These are phyloP conservation scores for Diadema setosum DNA, from an alignment of 35 echinoderm and acorn worm species.

Conservation along the genomic window DNA sequence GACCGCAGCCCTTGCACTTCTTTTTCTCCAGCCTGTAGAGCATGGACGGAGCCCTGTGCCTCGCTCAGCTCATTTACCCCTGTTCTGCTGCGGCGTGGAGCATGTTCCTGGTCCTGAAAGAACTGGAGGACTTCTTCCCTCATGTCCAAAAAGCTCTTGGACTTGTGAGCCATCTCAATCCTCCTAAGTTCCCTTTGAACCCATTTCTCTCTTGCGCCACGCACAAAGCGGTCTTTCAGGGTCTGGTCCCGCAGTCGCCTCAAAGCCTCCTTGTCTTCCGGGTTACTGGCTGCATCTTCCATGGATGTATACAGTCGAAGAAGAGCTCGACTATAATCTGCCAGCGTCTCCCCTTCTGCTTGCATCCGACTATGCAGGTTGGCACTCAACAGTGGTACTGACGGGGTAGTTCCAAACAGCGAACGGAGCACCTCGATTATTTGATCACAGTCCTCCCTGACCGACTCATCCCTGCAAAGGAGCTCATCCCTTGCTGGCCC, in stretches of 20 bases:
- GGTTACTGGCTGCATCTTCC: background rate
- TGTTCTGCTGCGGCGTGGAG: background rate
- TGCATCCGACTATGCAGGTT: slow-evolving; percentile 21
- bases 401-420: background rate
- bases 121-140: slow-evolving; percentile 25
- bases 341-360: slow-evolving; percentile 7
- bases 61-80: background rate
- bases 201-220: slow-evolving; percentile 47
- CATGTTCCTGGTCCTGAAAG: slow-evolving; percentile 1
- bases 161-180: slow-evolving; percentile 3
- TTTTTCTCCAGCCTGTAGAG: background rate
- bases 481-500: background rate
- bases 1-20: background rate
- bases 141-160: slow-evolving; percentile 37
- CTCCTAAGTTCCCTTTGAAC: slow-evolving; percentile 19
- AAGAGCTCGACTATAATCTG: slow-evolving; percentile 25
- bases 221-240: slow-evolving; percentile 4
- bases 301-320: slow-evolving; percentile 9
- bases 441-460: too few relatives aligned
- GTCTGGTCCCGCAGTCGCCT: background rate
- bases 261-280: slow-evolving; percentile 17
- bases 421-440: background rate
- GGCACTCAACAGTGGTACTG: background rate
- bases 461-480: background rate
- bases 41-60: background rate